phyloP scores from a whole-genome alignment of 2,113 vertebrate species.

The Anolis carolinensis region DNA sequence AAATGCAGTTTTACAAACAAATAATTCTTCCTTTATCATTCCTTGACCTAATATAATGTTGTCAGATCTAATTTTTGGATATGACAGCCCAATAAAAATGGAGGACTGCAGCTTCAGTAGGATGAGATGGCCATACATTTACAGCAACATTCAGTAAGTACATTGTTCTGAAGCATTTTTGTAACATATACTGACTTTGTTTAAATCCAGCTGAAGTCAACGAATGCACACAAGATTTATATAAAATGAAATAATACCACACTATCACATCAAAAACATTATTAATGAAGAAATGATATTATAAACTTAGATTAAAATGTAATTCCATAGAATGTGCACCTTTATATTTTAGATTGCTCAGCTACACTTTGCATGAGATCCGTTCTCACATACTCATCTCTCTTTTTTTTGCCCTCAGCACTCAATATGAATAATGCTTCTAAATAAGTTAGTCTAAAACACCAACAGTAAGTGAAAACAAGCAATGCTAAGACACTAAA shows the following conservation, averaged over 20 bases:
- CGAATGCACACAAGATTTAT: background rate
- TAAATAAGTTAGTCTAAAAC: background rate
- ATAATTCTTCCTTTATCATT: background rate
- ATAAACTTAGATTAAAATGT: background rate
- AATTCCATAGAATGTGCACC: background rate
- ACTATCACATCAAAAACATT: too few relatives aligned
- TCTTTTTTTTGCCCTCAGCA: background rate
- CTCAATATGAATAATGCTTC: too few relatives aligned
- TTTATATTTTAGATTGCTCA: background rate
- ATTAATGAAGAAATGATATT: background rate
- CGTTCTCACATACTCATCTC: background rate
- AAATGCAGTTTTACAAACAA: background rate
- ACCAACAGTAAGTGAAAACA: background rate
- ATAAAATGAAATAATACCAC: background rate
- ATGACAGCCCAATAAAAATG: background rate
- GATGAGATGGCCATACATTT: constrained; percentile 1
- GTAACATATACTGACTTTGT: background rate
- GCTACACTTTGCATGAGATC: background rate
- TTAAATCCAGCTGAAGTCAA: background rate
- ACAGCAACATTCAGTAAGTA: background rate
- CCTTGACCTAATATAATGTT: background rate
- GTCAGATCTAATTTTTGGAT: background rate
- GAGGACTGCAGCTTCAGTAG: background rate
- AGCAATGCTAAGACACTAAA: background rate
- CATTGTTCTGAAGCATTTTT: background rate